These are phyloP conservation scores for Eupithecia tripunctaria DNA, from an alignment of 2,888 invertebrate genomes.

Conservation along the genomic window DNA sequence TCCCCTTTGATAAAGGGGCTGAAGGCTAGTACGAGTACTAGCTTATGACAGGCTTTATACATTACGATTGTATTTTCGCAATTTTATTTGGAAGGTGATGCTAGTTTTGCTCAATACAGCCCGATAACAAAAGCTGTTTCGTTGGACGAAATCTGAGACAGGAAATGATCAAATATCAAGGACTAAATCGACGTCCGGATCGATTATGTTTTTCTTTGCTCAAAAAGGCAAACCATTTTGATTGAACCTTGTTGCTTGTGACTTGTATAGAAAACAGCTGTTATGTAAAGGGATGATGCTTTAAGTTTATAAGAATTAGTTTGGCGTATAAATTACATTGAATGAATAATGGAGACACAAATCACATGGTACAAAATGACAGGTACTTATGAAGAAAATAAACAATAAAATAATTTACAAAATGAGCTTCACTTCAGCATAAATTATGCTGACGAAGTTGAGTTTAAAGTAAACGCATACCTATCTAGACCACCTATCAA, in stretches of 20 bases:
- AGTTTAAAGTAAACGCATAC: not conserved
- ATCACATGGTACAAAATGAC: not conserved
- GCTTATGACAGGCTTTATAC: not conserved
- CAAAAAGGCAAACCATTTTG: not conserved
- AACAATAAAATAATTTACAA: not conserved
- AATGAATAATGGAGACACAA: too few species aligned
- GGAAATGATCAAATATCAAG: not conserved
- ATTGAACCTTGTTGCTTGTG: not conserved
- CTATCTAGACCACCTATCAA: not conserved
- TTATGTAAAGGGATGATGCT: not conserved
- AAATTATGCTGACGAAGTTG: not conserved
- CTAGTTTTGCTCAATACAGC: not conserved
- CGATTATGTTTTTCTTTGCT: not conserved
- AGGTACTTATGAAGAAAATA: not conserved
- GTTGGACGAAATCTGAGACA: not conserved
- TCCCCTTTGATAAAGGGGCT: not conserved
- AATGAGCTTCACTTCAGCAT: not conserved
- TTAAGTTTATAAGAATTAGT: not conserved
- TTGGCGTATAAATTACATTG: not conserved
- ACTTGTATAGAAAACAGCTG: not conserved
- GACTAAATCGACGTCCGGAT: not conserved
- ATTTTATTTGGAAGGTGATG: not conserved
- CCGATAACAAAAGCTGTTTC: not conserved
- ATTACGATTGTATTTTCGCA: too few species aligned
- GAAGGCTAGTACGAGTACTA: not conserved